phyloP scores from a whole-genome alignment of 2,797 vertebrate genomes.

The Rhinoraja longicauda region DNA sequence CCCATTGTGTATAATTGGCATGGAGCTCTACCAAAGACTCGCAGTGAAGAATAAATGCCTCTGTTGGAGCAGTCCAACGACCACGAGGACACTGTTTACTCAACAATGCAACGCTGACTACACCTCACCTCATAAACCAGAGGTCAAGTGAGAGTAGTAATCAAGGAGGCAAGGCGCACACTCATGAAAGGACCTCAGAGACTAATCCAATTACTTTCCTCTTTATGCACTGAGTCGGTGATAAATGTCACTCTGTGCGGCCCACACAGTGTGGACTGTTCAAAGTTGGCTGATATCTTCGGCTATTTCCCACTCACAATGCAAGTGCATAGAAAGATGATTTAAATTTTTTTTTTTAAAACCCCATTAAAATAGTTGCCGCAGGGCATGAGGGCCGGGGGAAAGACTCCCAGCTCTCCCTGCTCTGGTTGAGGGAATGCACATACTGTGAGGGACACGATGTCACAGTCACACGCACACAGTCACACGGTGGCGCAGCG shows the following conservation, averaged over 20 bases:
- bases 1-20: neutral
- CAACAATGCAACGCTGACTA: neutral
- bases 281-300: neutral
- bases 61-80: neutral
- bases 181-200: neutral
- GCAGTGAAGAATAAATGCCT: neutral
- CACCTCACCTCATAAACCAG: constrained; percentile 9
- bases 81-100: neutral
- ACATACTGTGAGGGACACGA: neutral
- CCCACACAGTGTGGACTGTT: constrained; percentile 2
- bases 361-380: neutral
- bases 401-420: neutral
- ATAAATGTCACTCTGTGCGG: constrained; percentile 8
- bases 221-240: neutral
- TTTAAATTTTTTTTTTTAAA: too few relatives aligned
- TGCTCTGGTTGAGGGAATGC: neutral
- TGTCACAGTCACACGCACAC: neutral
- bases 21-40: neutral
- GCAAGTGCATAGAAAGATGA: neutral
- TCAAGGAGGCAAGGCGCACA: neutral
- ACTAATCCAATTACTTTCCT: neutral
- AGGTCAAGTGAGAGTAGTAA: neutral
- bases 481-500: neutral
- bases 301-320: neutral
- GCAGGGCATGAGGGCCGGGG: neutral